Evolutionary conservation across 2,113 vertebrate species (phyloP), one percentile per base, ranked within the genome.

Genomic region (Cariama cristata): DNA sequence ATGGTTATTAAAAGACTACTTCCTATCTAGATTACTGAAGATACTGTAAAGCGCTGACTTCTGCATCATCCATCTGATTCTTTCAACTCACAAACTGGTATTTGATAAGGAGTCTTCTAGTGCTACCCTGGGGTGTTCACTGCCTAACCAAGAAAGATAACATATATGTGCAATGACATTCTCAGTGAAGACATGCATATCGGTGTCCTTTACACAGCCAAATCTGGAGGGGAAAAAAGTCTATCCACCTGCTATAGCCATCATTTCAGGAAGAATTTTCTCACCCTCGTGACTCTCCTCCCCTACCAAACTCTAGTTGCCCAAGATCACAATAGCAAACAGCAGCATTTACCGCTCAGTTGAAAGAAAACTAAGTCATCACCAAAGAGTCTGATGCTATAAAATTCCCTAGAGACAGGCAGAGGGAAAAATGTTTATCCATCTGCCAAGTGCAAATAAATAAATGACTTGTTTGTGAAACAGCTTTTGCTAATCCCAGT

Each of bases 51-150:
- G 40, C 42, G 21, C 24, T 53, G 24, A 8, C 52, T 93, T 77
- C n/a, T 73, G 17, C 11, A 35, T 42, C n/a, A 30, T 28, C 47
- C 28, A 23, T 42, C 21, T 79, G 21, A 72, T 40, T 60, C 24
- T 59, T 66, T 79, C 26, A 79, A 42, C 40, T 67, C 53, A 60
- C 18, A 60, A 73, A 60, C 4, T 27, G 11, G 28, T 49, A 40
- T 35, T 66, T 14, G 22, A 26, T 18, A 44, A 92, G 21, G 9
- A 53, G 4, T 33, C 21, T 71, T 72, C 18, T 49, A 26, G 7
- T 35, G 8, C 13, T 80, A 12, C 3, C 32, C 14, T 20, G 22
- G 9, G 12, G 10, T 16, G 4, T 12, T 71, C 1, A 0, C 75
- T 81, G 18, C 21, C 27, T 58, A 68, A 23, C 6, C 23, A 67